Conservation (phyloP, 2,797 vertebrate genomes). For the Onychomys leucogaster region DNA sequence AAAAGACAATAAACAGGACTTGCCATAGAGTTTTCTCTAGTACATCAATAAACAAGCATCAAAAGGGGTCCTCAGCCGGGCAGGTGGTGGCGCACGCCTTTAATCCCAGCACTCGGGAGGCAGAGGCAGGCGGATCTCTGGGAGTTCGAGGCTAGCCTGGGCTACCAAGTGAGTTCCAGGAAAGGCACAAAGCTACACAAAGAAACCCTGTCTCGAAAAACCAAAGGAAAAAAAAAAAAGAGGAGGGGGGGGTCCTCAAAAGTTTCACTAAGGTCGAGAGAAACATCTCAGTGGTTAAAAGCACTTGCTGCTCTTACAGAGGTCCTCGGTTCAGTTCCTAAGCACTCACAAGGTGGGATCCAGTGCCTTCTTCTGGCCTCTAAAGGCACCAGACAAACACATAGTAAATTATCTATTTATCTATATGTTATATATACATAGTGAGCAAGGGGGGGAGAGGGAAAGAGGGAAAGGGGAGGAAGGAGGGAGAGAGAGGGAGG, state of each 20-base stretch:
- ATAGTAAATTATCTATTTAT: neutral
- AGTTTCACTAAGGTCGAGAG: neutral
- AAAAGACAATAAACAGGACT: conserved; percentile 33
- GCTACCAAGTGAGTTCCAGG: no score
- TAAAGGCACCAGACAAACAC: neutral
- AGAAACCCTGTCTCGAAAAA: no score
- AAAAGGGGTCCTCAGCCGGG: conserved; percentile 39
- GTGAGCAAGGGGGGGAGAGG: no score
- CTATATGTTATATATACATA: neutral
- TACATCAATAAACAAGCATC: neutral
- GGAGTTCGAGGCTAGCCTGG: no score
- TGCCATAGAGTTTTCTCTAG: conserved; percentile 36
- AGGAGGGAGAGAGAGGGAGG: no score
- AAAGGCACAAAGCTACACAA: no score
- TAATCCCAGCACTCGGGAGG: no score
- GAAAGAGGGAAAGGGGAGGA: no score
- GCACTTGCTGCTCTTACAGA: neutral
- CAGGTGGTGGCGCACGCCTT: no score
- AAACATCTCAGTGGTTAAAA: neutral
- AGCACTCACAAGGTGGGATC: neutral
- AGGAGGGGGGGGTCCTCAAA: conserved; percentile 30
- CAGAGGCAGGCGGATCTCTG: no score
- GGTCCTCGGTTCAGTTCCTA: neutral
- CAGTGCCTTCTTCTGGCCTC: neutral
- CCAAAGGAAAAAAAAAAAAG: no score